phyloP scores from a whole-genome alignment of 2,888 invertebrate genomes.

The Eilema sororculum region DNA sequence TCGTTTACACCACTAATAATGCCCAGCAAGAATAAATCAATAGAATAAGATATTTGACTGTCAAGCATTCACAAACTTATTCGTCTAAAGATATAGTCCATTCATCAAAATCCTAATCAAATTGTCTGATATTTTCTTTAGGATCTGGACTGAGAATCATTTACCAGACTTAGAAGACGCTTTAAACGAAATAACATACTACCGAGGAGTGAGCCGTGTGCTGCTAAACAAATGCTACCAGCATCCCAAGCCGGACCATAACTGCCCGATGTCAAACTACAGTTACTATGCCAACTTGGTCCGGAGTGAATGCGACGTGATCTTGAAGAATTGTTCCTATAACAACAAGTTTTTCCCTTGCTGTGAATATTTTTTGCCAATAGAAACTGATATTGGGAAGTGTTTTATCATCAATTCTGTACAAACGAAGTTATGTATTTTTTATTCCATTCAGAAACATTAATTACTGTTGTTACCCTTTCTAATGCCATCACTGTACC shows the following conservation, averaged over 20 bases:
- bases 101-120: background rate
- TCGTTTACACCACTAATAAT: too few relatives aligned
- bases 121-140: constrained; percentile 54
- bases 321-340: constrained; percentile 85
- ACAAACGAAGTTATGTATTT: constrained; percentile 80
- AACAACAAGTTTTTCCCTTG: constrained; percentile 86
- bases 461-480: background rate
- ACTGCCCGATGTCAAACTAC: constrained; percentile 88
- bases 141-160: constrained; percentile 89
- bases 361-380: constrained; percentile 87
- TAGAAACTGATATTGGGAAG: constrained; percentile 87
- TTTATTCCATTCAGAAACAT: background rate
- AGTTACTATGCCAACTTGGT: constrained; percentile 87
- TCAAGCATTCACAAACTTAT: too few relatives aligned
- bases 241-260: constrained; percentile 73
- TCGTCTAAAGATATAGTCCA: too few relatives aligned
- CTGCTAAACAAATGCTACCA: constrained; percentile 88
- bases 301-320: constrained; percentile 80
- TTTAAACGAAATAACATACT: constrained; percentile 90
- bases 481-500: background rate
- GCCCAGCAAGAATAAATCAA: too few relatives aligned
- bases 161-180: constrained; percentile 91
- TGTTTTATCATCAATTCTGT: constrained; percentile 89
- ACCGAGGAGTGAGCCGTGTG: constrained; percentile 89
- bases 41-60: too few relatives aligned